phyloP scores from a whole-genome alignment of 2,888 invertebrate genomes.

The Lepidocyrtoides sp. region DNA sequence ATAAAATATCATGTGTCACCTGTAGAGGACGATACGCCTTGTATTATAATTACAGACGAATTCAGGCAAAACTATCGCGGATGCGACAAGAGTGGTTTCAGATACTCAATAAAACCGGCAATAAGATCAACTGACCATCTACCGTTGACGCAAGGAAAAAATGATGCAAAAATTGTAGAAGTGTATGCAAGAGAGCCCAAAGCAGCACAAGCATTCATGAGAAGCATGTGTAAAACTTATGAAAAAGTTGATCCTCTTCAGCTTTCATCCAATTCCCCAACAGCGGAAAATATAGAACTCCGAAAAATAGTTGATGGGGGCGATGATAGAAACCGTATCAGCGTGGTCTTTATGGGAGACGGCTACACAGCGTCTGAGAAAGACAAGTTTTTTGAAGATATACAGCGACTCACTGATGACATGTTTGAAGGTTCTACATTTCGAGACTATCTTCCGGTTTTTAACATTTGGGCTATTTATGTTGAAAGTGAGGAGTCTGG shows the following conservation, averaged over 20 bases:
- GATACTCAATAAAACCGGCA: constrained; percentile 66
- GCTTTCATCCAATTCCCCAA: neutral
- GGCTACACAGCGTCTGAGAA: constrained; percentile 79
- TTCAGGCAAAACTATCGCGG: constrained; percentile 75
- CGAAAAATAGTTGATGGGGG: constrained; percentile 74
- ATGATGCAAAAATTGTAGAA: constrained; percentile 75
- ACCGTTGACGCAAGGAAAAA: constrained; percentile 19
- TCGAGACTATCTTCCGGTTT: constrained; percentile 81
- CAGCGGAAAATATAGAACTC: too few species aligned
- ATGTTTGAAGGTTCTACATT: constrained; percentile 84
- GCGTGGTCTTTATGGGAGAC: constrained; percentile 82
- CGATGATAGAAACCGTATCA: constrained; percentile 73
- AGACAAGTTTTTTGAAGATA: constrained; percentile 80
- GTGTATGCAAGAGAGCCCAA: constrained; percentile 72
- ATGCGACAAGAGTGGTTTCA: constrained; percentile 68
- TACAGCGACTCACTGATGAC: constrained; percentile 78
- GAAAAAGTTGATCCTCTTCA: neutral
- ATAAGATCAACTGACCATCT: constrained; percentile 34
- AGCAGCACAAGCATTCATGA: constrained; percentile 69
- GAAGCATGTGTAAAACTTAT: constrained; percentile 74
- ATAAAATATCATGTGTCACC: constrained; percentile 68
- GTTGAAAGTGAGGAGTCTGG: constrained; percentile 82
- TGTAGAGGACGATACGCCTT: neutral
- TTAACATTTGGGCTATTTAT: constrained; percentile 84
- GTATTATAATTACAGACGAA: constrained; percentile 69